These are phyloP conservation scores for Isurus oxyrinchus DNA, from an alignment of 2,113 vertebrate genomes.

Conservation along the genomic window DNA sequence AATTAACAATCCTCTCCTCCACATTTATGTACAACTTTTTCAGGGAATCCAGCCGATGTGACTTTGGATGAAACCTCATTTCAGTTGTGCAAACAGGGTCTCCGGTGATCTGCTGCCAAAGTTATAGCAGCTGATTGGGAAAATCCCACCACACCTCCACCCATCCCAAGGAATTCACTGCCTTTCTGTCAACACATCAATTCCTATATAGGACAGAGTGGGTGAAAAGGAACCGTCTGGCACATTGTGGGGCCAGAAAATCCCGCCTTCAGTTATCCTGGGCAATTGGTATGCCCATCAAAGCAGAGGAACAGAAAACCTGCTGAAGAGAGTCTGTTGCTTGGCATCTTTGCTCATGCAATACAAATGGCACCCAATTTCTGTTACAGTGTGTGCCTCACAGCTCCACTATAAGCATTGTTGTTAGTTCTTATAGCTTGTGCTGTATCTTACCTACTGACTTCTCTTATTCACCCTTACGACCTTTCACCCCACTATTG, in stretches of 20 bases:
- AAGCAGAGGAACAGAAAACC: background rate
- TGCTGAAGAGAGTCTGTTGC: background rate
- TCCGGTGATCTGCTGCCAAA: background rate
- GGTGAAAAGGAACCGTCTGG: background rate
- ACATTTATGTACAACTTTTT: background rate
- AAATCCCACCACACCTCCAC: background rate
- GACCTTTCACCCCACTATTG: background rate
- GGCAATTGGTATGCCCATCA: background rate
- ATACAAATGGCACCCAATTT: background rate
- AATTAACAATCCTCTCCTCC: background rate
- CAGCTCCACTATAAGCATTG: background rate
- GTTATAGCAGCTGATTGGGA: background rate
- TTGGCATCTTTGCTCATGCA: background rate
- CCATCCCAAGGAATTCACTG: background rate
- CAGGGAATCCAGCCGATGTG: background rate
- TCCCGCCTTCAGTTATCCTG: background rate
- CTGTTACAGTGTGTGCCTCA: background rate
- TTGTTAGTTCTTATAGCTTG: background rate
- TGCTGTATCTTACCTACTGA: background rate
- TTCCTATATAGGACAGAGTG: background rate
- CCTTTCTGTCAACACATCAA: background rate
- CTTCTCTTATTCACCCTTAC: background rate
- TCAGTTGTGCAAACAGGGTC: background rate
- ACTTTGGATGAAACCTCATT: background rate
- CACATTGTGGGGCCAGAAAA: background rate